These are phyloP conservation scores for Drosophila flavopinicola DNA, from an alignment of 2,888 invertebrate species.

Conservation along the genomic window DNA sequence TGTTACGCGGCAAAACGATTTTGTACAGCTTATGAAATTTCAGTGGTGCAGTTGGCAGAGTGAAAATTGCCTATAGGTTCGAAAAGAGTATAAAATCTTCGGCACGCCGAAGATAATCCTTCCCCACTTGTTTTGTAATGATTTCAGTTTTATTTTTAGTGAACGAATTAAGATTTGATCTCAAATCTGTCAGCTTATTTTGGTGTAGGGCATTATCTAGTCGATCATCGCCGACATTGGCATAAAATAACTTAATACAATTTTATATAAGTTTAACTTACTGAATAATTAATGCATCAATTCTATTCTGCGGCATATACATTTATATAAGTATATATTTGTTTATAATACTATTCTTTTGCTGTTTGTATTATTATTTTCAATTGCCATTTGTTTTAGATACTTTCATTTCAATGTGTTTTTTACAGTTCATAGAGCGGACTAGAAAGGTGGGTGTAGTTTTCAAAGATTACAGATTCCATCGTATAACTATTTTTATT, in stretches of 20 bases:
- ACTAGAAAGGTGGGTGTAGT: conserved; percentile 56
- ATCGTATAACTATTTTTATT: conserved; percentile 45
- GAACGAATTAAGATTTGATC: background rate
- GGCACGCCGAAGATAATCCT: too few species aligned
- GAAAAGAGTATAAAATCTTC: too few species aligned
- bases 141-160: background rate
- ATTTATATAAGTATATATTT: conserved; percentile 5
- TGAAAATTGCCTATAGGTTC: too few species aligned
- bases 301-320: conserved; percentile 27
- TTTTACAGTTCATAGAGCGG: conserved; percentile 40
- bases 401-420: conserved; percentile 24
- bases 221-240: conserved; percentile 35
- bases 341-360: conserved; percentile 13
- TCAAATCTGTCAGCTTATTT: background rate
- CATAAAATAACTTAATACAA: conserved; percentile 35
- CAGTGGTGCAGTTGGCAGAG: too few species aligned
- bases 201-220: conserved; percentile 26
- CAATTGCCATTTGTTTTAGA: conserved; percentile 8
- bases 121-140: too few species aligned
- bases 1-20: too few species aligned
- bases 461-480: conserved; percentile 46
- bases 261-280: conserved; percentile 40
- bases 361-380: background rate
- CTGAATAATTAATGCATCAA: conserved; percentile 45
- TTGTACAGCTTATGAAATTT: too few species aligned